A percentile compares a stretch with the other conserved stretches of the same genome.
Evolutionary conservation across 2,797 vertebrate genomes (phyloP).

Genomic region (Phrynocephalus forsythii): DNA sequence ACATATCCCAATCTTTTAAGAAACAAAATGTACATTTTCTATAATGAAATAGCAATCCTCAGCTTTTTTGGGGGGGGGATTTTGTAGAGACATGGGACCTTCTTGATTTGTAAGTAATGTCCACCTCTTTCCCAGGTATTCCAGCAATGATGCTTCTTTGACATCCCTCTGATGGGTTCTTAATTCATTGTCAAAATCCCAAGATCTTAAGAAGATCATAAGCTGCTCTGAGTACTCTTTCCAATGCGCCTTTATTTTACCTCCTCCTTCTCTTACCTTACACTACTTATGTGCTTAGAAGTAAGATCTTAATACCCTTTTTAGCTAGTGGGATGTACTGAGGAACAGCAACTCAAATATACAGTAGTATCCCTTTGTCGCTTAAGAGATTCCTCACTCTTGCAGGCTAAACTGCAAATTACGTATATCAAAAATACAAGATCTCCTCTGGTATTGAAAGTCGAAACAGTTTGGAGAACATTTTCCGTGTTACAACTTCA

Average conservation of each 20-base stretch:
- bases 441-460: neutral
- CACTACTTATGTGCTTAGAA: accelerated
- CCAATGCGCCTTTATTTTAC: too few relatives aligned
- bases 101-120: neutral
- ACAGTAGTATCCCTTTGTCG: neutral
- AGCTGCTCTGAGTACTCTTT: neutral
- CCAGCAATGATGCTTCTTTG: neutral
- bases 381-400: neutral
- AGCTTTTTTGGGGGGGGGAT: too few relatives aligned
- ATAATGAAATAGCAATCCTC: too few relatives aligned
- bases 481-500: neutral
- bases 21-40: too few relatives aligned
- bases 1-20: too few relatives aligned
- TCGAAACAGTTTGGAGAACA: neutral
- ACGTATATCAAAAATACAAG: neutral
- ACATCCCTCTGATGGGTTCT: neutral
- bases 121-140: too few relatives aligned
- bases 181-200: neutral
- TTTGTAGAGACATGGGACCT: too few relatives aligned
- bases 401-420: neutral
- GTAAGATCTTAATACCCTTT: neutral
- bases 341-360: neutral
- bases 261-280: neutral
- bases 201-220: neutral
- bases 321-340: neutral